phyloP scores from a whole-genome alignment of 1,140 invertebrate genomes.

The Pachyrhynchus sulphureomaculatus region DNA sequence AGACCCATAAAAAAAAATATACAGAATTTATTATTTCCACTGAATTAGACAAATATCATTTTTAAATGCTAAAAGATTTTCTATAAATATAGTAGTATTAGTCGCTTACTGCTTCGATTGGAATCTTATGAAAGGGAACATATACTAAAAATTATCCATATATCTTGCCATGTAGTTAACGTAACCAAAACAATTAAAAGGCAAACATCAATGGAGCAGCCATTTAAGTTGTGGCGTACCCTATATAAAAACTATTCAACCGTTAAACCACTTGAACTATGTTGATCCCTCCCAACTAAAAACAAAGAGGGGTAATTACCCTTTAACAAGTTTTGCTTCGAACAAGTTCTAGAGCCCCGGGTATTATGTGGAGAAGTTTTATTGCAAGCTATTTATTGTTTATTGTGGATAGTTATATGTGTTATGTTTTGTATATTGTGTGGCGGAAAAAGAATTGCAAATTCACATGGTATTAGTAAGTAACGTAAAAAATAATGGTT shows the following conservation, averaged over 20 bases:
- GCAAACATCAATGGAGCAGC: conserved; percentile 8
- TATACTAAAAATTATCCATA: too few relatives aligned
- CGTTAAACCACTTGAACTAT: conserved; percentile 26
- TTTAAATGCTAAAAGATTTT: too few relatives aligned
- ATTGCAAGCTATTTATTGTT: conserved; percentile 10
- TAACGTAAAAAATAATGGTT: too few relatives aligned
- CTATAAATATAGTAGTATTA: too few relatives aligned
- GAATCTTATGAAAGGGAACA: too few relatives aligned
- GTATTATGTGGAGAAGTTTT: conserved; percentile 20
- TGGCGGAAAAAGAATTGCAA: too few relatives aligned
- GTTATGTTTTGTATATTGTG: conserved; percentile 1
- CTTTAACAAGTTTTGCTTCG: conserved; percentile 21
- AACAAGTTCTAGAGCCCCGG: conserved; percentile 14
- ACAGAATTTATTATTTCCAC: too few relatives aligned
- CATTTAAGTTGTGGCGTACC: conserved; percentile 6
- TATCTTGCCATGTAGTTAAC: too few relatives aligned
- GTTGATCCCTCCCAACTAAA: conserved; percentile 23
- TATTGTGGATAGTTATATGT: conserved; percentile 7
- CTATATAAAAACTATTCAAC: conserved; percentile 27
- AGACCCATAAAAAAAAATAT: too few relatives aligned
- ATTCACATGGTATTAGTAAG: too few relatives aligned
- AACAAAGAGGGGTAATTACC: conserved; percentile 23
- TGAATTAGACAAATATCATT: too few relatives aligned
- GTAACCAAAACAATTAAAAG: neutral
- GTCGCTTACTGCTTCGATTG: too few relatives aligned